Base-by-base conservation (phyloP, 1,140 invertebrate genomes). In the Pseudomyrmex cubaensis region DNA sequence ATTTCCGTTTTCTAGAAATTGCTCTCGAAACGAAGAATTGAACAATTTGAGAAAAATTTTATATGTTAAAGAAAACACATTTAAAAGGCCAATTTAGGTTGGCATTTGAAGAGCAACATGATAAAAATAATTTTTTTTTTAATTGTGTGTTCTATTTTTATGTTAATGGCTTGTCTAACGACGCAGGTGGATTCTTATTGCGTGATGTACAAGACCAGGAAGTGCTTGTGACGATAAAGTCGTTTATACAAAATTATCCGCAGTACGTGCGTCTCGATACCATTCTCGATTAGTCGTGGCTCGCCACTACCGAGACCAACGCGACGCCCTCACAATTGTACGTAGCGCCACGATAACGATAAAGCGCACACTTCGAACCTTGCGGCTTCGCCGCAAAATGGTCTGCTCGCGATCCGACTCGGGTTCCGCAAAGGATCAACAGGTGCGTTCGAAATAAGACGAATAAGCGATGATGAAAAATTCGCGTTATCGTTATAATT, bases 311-410 rank as follows among this genome's bases (percentile, higher is more conserved):
- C 22, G 74, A 78, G 69, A 84, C 44, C 25, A 82, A 85, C 48
- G 83, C 17, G 62, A 74, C 83, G 54, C 52, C 77, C 35, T 74
- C 62, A 69, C 69, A 63, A 62, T 70, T 78, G 76, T 70, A 69
- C 75, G 5, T 62, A 59, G 69, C 64, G 54, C 74, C n/a, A 72
- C 69, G 85, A 86, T 86, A 85, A 86, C 61, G 67, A 77, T 78
- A 78, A 78, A 59, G 76, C 54, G 59, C 54, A n/a, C 63, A n/a
- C 63, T 78, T 70, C 66, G 76, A 78, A 70, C 15, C 64, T 69
- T 57, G 35, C 35, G 17, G 54, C 52, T 69, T 48, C 20, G 64
- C 76, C 64, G 20, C 54, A 57, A 69, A 78, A 78, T 70, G 64
- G 64, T 13, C 44, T 59, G 76, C 44, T 59, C 13, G 76, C 76